Evolutionary conservation across 2,888 invertebrate species (phyloP).

Genomic region (Aphodius granarius): DNA sequence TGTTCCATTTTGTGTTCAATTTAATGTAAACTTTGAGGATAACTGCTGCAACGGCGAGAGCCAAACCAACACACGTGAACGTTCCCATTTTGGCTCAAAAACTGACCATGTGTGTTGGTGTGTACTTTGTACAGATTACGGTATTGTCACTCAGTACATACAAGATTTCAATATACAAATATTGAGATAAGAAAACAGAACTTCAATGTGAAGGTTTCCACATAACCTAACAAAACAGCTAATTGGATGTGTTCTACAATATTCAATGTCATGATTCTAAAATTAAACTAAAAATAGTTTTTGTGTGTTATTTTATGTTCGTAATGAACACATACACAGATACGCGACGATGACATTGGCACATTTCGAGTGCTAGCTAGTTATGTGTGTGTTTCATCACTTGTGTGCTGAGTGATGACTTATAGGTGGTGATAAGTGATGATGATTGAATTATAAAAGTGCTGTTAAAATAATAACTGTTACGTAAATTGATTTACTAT

Average conservation of each 20-base stretch:
- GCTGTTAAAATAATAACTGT: no score
- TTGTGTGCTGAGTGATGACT: no score
- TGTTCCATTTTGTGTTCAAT: constrained; percentile 14
- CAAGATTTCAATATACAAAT: not conserved
- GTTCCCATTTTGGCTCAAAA: constrained; percentile 1
- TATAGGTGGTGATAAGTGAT: no score
- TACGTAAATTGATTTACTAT: no score
- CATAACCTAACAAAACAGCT: not conserved
- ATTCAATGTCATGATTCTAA: not conserved
- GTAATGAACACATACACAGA: not conserved
- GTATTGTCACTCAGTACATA: not conserved
- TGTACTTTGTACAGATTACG: not conserved
- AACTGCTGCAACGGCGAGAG: not conserved
- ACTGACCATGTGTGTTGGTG: not conserved
- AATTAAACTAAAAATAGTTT: not conserved
- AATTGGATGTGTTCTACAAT: not conserved
- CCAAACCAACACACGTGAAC: not conserved
- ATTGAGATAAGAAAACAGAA: not conserved
- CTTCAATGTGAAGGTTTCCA: not conserved
- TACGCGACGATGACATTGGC: not conserved
- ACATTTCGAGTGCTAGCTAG: not conserved
- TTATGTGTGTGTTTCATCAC: no score
- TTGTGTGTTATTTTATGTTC: not conserved
- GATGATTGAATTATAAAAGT: no score
- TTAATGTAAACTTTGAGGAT: constrained; percentile 19